Evolutionary conservation across 2,888 invertebrate genomes (phyloP).

Genomic region (Stenichneumon culpator): DNA sequence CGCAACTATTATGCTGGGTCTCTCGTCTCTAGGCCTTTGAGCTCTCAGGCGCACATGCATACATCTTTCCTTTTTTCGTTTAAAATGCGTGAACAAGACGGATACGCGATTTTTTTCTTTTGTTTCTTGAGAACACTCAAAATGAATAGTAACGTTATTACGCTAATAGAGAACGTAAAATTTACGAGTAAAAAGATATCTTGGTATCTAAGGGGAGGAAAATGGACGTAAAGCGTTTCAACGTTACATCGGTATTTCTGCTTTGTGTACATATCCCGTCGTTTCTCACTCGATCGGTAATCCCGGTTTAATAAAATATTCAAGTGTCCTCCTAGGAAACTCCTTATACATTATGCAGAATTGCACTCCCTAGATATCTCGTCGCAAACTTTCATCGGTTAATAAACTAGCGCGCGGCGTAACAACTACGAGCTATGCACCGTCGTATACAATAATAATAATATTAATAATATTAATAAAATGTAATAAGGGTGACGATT

Average conservation of each 20-base stretch:
- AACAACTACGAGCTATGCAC: constrained; percentile 63
- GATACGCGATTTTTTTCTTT: constrained; percentile 42
- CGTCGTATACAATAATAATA: constrained; percentile 53
- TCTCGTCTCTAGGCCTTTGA: constrained; percentile 76
- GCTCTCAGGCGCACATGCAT: constrained; percentile 78
- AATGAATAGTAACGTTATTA: constrained; percentile 46
- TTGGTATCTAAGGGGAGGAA: constrained; percentile 37
- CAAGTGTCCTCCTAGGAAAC: constrained; percentile 53
- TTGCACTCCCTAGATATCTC: constrained; percentile 62
- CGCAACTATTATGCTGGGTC: constrained; percentile 14
- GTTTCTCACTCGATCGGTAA: constrained; percentile 24
- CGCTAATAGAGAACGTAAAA: constrained; percentile 37
- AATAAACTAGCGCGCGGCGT: constrained; percentile 62
- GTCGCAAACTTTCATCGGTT: constrained; percentile 64
- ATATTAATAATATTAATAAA: constrained; percentile 27
- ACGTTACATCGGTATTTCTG: constrained; percentile 30
- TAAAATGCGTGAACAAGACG: constrained; percentile 66
- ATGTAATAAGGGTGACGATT: constrained; percentile 43
- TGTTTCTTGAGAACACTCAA: constrained; percentile 52
- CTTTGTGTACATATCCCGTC: constrained; percentile 32
- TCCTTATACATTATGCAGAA: constrained; percentile 60
- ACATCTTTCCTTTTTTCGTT: constrained; percentile 27
- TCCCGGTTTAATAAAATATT: constrained; percentile 71
- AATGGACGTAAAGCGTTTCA: constrained; percentile 46
- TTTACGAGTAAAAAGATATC: constrained; percentile 25